Evolutionary conservation across 2,113 vertebrate species (phyloP).

Genomic region (Pelusios castaneus): DNA sequence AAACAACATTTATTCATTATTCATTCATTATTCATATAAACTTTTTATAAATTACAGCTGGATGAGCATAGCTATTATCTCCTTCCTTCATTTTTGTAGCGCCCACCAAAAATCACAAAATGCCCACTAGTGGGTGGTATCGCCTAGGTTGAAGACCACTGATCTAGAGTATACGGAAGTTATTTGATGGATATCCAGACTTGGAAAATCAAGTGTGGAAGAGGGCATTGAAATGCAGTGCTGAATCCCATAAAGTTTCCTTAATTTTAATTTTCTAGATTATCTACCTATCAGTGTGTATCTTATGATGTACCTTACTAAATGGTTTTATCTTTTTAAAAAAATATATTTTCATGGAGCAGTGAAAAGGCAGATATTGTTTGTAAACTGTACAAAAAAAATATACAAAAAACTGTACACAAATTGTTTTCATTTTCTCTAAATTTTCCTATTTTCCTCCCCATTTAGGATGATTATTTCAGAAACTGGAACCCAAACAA

Average conservation of each 20-base stretch:
- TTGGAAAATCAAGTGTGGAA: background rate
- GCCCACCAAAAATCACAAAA: no score
- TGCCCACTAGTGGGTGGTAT: no score
- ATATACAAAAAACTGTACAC: no score
- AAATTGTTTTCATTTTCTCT: conserved; percentile 33
- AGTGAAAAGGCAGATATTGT: background rate
- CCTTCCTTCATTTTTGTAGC: no score
- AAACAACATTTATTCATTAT: no score
- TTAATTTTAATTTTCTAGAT: background rate
- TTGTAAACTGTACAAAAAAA: no score
- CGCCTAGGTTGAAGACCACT: no score
- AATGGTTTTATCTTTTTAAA: background rate
- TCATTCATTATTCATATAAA: no score
- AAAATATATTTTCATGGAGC: background rate
- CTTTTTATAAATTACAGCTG: no score
- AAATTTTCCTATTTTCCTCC: conserved; percentile 21
- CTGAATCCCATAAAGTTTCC: background rate
- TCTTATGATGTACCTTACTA: background rate
- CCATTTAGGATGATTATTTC: conserved; percentile 85
- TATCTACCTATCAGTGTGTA: background rate
- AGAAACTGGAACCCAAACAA: conserved; percentile 87
- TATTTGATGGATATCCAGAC: background rate
- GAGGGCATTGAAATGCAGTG: background rate
- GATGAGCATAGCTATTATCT: no score
- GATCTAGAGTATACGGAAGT: background rate